Evolutionary conservation across 37 sponge, comb jelly and placozoan genomes (phyloP), one percentile per base, ranked within the genome.

Genomic region (Ephydatia muelleri): DNA sequence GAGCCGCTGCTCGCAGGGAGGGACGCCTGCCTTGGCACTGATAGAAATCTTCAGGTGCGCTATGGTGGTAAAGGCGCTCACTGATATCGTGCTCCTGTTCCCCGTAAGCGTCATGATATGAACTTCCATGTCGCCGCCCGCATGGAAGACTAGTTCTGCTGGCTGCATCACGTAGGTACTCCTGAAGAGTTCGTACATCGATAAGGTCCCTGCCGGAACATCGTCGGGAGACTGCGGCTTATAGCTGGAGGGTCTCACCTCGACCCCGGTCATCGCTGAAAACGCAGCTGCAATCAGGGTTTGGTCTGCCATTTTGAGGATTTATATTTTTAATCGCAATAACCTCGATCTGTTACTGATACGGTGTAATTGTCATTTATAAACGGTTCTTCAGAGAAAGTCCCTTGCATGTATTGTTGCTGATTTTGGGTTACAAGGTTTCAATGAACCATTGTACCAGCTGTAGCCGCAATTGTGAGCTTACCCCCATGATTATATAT

Each of bases 31-130:
- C 57, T 86, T 67, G 31, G 49, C 37, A n/a, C 72, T 74, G 2
- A 86, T n/a, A 11, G 70, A 73, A 19, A 39, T 64, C 66, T 86
- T 86, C 30, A 86, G 39, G 11, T 73, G 73, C 33, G 73, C 80
- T 65, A 86, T 86, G 22, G 86, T 86, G 29, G 37, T 14, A 35
- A 48, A 35, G 26, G 49, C 35, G 37, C 38, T 73, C 30, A 86
- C 79, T 14, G 39, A 65, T 12, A 86, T 40, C 16, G 48, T 48
- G 25, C 38, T 68, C 34, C 33, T 71, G 23, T 22, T 80, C 0
- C 86, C 86, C 19, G 86, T 86, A 11, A 86, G 80, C 13, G 80
- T 86, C 64, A 72, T 78, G 21, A 86, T 40, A 74, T 48, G 32
- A 0, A 86, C 65, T 8, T 79, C 72, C 27, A 86, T 75, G 22